Base-by-base conservation (phyloP, 2,888 invertebrate species). In the Abrostola tripartita region DNA sequence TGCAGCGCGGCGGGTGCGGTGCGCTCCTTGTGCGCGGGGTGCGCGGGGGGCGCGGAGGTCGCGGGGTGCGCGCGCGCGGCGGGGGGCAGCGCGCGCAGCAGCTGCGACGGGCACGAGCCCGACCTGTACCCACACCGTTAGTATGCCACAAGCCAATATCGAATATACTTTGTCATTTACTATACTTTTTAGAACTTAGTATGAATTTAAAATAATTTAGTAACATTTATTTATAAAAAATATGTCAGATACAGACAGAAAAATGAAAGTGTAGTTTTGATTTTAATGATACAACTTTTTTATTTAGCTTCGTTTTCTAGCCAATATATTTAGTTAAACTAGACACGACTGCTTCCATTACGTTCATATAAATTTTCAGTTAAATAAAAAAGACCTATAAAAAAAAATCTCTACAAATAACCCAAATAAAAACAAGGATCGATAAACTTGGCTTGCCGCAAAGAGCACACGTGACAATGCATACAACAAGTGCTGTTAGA, bases 61-160 rank as follows among this genome's bases (percentile, higher is more conserved):
- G 97, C 83, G 97, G 98, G 79, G 98, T 98, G 68, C 98, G 98
- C 82, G 4, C 95, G 98, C 96, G 93, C 61, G 72, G 76, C 68
- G 58, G 61, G 70, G 61, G 97, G 96, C 88, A 96, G 95, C 84
- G 96, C 95, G 89, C 97, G 97, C 85, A 98, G 96, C 90, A 98
- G 95, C 91, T 98, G 98, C 92, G 98, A 98, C 79, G 98, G 98
- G 90, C 98, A 98, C 81, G 98, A 98, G 69, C 98, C 98, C 83
- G 98, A 98, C 96, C 98, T 97, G 67, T 57, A 54, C 64, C 67
- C 80, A 75, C 72, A 71, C 70, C 77, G 73, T 76, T 71, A 72
- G 52, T 72, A 55, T 47, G 66, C 44, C 66, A 50, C 60, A 37
- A 76, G 14, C 76, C 72, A 61, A 72, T 50, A 9, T 47, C 12